phyloP scores from a whole-genome alignment of 2,797 vertebrate species.

The Myotis myotis region DNA sequence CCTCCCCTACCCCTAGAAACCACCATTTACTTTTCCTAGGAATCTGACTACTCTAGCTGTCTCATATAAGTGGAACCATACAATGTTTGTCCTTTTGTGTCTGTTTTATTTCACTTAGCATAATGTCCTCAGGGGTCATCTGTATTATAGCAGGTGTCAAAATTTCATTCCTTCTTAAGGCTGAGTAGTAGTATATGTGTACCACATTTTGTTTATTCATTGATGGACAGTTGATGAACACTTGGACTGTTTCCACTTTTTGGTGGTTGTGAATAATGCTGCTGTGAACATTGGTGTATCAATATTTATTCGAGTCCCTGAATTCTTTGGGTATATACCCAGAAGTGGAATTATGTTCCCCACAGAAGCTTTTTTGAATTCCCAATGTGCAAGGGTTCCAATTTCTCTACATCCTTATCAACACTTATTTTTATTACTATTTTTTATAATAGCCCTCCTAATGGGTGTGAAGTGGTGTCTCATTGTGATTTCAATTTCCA shows the following conservation, averaged over 20 bases:
- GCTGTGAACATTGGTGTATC: background rate
- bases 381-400: background rate
- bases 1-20: background rate
- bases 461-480: background rate
- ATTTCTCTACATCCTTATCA: background rate
- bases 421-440: background rate
- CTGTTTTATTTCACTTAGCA: background rate
- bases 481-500: background rate
- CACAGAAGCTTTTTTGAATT: background rate
- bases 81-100: background rate
- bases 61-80: background rate
- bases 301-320: background rate
- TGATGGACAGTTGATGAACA: background rate
- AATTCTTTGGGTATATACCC: background rate
- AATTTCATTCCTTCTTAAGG: background rate
- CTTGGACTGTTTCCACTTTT: background rate
- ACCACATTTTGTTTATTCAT: background rate
- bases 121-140: background rate
- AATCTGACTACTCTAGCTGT: background rate
- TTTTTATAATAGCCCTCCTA: background rate
- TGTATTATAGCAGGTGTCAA: background rate
- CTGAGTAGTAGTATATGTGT: background rate
- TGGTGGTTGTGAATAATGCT: background rate
- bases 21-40: background rate
- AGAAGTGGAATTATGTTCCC: background rate